Evolutionary conservation across 2,888 invertebrate species (phyloP).

Genomic region (Cephus pulcher): DNA sequence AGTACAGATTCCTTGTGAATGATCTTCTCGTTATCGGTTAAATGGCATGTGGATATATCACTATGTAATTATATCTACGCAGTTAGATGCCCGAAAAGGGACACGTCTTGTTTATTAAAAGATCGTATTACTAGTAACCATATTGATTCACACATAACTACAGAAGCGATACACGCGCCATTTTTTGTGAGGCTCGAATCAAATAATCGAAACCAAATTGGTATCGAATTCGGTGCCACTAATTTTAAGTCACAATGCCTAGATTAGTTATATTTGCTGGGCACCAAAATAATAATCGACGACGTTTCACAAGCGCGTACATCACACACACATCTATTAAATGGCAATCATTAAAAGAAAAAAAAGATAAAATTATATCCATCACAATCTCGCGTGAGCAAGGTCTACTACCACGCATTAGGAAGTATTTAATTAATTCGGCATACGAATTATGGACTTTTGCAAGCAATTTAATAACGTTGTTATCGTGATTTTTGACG

Average conservation of each 20-base stretch:
- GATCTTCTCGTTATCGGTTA: constrained; percentile 22
- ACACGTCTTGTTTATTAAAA: constrained; percentile 29
- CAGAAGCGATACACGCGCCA: background rate
- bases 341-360: background rate
- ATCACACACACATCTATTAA: background rate
- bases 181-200: background rate
- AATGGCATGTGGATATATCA: constrained; percentile 24
- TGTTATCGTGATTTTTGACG: background rate
- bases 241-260: background rate
- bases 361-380: background rate
- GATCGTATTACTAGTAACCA: background rate
- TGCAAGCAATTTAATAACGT: background rate
- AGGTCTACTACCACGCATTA: background rate
- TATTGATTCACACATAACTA: constrained; percentile 4
- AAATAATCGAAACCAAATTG: background rate
- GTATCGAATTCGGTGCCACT: background rate
- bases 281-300: background rate
- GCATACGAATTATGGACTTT: background rate
- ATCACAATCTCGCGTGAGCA: background rate
- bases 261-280: background rate
- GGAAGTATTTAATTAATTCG: background rate
- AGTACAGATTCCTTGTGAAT: constrained; percentile 26
- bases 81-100: constrained; percentile 24
- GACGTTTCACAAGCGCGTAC: background rate
- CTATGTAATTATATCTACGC: constrained; percentile 19